phyloP scores from a whole-genome alignment of 2,113 vertebrate genomes.

The Aegypius monachus region DNA sequence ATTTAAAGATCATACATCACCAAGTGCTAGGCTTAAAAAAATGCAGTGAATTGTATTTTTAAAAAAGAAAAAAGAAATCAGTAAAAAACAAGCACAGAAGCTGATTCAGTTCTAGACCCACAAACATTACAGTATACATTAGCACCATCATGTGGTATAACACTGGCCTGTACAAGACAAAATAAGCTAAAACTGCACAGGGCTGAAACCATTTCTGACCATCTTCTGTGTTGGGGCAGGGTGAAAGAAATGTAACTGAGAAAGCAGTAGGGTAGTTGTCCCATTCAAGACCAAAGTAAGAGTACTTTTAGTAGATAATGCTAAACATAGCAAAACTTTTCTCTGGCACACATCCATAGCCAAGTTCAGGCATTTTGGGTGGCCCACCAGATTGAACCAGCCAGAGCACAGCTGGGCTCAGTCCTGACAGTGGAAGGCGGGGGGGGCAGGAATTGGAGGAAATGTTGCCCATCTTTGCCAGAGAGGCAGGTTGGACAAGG shows the following conservation, averaged over 20 bases:
- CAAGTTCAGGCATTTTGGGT: not conserved
- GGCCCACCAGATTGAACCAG: not conserved
- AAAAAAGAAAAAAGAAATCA: not conserved
- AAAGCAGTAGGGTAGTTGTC: not conserved
- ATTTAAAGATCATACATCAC: not conserved
- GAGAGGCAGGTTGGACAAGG: not conserved
- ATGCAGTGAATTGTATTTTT: not conserved
- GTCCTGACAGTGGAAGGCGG: not conserved
- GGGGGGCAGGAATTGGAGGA: not conserved
- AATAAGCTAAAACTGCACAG: not conserved
- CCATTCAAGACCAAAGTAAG: not conserved
- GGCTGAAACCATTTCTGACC: not conserved
- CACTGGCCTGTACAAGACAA: not conserved
- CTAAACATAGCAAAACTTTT: not conserved
- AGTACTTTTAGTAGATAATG: not conserved
- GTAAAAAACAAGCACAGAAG: not conserved
- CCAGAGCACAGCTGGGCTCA: not conserved
- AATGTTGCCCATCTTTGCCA: not conserved
- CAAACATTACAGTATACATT: not conserved
- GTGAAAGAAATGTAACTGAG: not conserved
- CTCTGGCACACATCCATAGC: not conserved
- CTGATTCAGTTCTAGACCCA: not conserved
- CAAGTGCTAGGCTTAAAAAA: not conserved
- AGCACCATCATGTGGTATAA: constrained; percentile 69
- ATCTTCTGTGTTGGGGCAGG: not conserved